Conservation (phyloP, 2,888 invertebrate genomes). For the Sphinx pinastri region DNA sequence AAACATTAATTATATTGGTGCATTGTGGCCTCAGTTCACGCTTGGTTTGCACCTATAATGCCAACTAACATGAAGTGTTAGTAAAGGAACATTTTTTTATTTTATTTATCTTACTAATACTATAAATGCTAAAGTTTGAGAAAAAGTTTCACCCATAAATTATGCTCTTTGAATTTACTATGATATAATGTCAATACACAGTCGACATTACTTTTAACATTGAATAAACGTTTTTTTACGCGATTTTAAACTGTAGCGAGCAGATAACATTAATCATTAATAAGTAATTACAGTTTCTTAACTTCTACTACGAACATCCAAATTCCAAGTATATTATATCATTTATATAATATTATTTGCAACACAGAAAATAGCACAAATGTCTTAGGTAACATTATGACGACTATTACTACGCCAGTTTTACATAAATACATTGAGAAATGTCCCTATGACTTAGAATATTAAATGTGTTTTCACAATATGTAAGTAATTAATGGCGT, state of each 20-base stretch:
- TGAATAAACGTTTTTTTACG: too few species aligned
- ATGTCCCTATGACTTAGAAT: constrained; percentile 5
- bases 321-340: background rate
- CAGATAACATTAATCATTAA: background rate
- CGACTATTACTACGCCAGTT: constrained; percentile 10
- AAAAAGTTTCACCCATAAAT: too few species aligned
- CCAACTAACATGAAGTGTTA: background rate
- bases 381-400: constrained; percentile 5
- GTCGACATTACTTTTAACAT: too few species aligned
- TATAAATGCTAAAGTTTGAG: too few species aligned
- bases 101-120: too few species aligned
- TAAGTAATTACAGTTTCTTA: background rate
- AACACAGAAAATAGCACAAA: constrained; percentile 9
- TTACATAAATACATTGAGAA: background rate
- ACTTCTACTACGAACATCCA: background rate
- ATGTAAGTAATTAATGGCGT: background rate
- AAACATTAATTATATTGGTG: constrained; percentile 15
- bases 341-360: constrained; percentile 16
- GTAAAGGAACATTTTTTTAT: background rate
- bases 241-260: too few species aligned
- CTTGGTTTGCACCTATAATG: constrained; percentile 2
- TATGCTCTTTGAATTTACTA: too few species aligned
- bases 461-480: constrained; percentile 8
- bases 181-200: too few species aligned
- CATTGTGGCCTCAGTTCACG: constrained; percentile 17